Evolutionary conservation across 2,888 invertebrate genomes (phyloP), one percentile per base, ranked within the genome.

Genomic region (Trachelus tabidus): DNA sequence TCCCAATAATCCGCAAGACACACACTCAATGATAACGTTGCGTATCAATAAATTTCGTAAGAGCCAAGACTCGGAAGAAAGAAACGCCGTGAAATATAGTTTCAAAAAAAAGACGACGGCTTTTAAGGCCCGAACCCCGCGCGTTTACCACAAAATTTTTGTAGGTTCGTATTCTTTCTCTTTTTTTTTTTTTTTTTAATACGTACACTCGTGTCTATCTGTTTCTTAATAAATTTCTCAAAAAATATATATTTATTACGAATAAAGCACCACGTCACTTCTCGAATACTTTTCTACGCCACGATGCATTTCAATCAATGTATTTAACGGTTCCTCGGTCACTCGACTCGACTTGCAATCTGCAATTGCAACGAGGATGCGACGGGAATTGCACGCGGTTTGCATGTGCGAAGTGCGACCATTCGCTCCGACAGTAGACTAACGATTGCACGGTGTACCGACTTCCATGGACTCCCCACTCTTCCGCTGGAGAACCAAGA

Each of bases 371-470:
- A 56, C 56, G 56, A 56, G 56, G 23, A 56, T 56, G 23, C 56
- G 56, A 78, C 75, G 79, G 77, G 30, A 75, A 73, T 73, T 84
- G 83, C 85, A 85, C 89, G 87, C 87, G 88, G 37, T 80, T 80
- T 80, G 77, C 81, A 81, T 80, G 82, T 80, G 78, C 80, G 75
- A 82, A 86, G 79, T 83, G 80, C 86, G 79, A 85, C 87, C 86
- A 84, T 82, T 84, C 85, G 80, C 83, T 81, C 83, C 87, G 85
- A 88, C 86, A 84, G 85, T 85, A 85, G 82, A 86, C 86, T 85
- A 85, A 87, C 87, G 86, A 89, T 88, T 89, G 89, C 87, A 85
- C 85, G 84, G 84, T 80, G 76, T 80, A 77, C 80, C 40, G 76
- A 73, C 74, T 75, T 75, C 74, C 34, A 73, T 79, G 69, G 75